phyloP scores from a whole-genome alignment of 2,797 vertebrate species.

The Rallus crepitans region DNA sequence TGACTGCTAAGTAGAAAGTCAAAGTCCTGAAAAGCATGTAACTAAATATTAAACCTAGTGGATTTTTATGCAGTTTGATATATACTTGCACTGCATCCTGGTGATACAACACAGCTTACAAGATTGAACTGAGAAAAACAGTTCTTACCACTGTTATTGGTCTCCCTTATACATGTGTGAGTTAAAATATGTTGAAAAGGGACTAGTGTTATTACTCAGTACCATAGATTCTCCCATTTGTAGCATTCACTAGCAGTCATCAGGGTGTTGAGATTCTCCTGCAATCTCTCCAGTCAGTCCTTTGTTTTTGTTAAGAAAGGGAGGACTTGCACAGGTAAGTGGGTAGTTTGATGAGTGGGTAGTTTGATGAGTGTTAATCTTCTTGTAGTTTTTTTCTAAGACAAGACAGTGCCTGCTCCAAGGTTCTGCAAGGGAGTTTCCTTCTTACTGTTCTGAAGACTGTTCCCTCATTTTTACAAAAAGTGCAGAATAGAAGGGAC shows the following conservation, averaged over 20 bases:
- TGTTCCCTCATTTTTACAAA: not conserved
- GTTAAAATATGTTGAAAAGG: not conserved
- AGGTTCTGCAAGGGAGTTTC: not conserved
- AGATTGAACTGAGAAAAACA: not conserved
- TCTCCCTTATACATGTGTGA: not conserved
- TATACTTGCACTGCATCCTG: not conserved
- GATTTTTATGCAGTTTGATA: not conserved
- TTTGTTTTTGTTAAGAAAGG: not conserved
- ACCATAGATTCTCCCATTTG: not conserved
- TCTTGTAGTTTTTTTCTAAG: not conserved
- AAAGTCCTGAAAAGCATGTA: not conserved
- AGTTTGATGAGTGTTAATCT: not conserved
- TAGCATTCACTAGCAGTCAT: not conserved
- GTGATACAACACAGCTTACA: not conserved
- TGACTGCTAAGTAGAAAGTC: not conserved
- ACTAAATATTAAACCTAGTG: not conserved
- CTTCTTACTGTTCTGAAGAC: not conserved
- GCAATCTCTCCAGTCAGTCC: not conserved
- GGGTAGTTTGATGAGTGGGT: not conserved
- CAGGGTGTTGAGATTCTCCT: not conserved
- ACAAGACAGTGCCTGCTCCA: not conserved
- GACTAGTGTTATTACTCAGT: not conserved
- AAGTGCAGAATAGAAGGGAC: not conserved
- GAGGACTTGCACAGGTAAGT: not conserved
- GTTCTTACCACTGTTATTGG: not conserved